These are phyloP conservation scores for Ceratina australensis DNA, from an alignment of 1,140 invertebrate genomes.

Conservation along the genomic window DNA sequence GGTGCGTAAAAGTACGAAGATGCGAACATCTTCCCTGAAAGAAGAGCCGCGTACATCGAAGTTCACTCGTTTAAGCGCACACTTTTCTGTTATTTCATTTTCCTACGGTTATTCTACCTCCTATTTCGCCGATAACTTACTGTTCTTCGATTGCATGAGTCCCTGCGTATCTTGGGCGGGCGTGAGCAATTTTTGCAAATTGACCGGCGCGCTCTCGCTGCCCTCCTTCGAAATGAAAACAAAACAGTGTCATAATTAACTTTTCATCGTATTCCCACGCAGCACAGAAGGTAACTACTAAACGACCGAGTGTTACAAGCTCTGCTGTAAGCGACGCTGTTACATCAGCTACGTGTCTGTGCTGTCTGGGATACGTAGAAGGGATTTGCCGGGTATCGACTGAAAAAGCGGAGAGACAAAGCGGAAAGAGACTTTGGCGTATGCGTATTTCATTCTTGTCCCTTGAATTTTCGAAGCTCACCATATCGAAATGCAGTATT, in stretches of 20 bases:
- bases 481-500: constrained; percentile 89
- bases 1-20: constrained; percentile 96
- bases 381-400: too few species aligned
- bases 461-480: constrained; percentile 67
- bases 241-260: not conserved
- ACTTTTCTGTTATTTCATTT: too few species aligned
- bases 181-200: constrained; percentile 91
- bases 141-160: constrained; percentile 84
- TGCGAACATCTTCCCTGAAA: constrained; percentile 92
- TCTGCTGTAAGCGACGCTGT: too few species aligned
- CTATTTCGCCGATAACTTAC: constrained; percentile 74
- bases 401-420: too few species aligned
- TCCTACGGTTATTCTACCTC: not conserved
- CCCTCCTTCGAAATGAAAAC: constrained; percentile 71
- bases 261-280: too few species aligned
- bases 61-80: not conserved
- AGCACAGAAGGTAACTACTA: too few species aligned
- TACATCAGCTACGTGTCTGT: too few species aligned
- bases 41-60: not conserved
- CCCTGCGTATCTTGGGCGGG: constrained; percentile 88
- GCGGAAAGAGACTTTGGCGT: too few species aligned
- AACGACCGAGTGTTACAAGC: too few species aligned
- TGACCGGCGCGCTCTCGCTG: constrained; percentile 81
- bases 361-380: too few species aligned
- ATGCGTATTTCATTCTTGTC: not conserved